phyloP scores from a whole-genome alignment of 2,113 vertebrate species.

The Greenwoodochromis staneri region DNA sequence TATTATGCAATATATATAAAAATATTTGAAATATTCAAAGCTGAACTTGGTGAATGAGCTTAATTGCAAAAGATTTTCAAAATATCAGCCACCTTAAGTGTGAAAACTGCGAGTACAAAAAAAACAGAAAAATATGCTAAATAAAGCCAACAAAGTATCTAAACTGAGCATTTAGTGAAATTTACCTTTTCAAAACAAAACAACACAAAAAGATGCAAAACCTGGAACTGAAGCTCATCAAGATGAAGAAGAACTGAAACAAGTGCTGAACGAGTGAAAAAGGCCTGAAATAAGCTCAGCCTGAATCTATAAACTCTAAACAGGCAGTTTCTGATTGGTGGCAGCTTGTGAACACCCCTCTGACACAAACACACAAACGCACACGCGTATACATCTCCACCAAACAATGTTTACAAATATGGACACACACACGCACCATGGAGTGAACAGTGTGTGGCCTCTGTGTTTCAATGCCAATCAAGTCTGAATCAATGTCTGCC shows the following conservation, averaged over 20 bases:
- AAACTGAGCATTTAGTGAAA: not conserved
- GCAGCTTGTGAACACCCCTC: not conserved
- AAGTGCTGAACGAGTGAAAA: not conserved
- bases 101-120: not conserved
- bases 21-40: not conserved
- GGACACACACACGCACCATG: not conserved
- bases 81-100: not conserved
- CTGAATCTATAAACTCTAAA: not conserved
- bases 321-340: not conserved
- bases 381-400: fast-evolving
- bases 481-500: not conserved
- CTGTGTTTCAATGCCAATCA: not conserved
- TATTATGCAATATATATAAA: not conserved
- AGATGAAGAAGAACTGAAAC: not conserved
- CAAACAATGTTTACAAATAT: not conserved
- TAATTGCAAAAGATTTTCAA: not conserved
- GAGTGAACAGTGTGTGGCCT: not conserved
- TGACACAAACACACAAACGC: not conserved
- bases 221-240: not conserved
- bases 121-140: fast-evolving
- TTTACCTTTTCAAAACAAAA: not conserved
- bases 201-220: not conserved
- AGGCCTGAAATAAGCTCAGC: not conserved
- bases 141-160: not conserved
- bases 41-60: not conserved